Evolutionary conservation across 2,888 invertebrate genomes (phyloP), one percentile per base, ranked within the genome.

Genomic region (Melikaiella ostensackeni): DNA sequence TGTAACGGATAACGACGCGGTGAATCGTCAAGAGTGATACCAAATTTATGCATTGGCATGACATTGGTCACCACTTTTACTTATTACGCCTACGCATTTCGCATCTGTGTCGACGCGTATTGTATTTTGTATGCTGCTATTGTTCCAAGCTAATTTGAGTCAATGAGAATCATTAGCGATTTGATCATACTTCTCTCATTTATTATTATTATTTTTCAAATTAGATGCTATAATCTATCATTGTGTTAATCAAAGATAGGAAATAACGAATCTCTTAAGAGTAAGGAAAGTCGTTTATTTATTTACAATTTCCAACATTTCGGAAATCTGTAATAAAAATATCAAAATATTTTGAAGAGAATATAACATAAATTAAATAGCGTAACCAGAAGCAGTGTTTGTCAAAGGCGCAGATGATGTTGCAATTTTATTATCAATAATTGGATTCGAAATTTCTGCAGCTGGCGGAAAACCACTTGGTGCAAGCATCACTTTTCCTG

Each of bases 381-480:
- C 55, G 21, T 55, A 59, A 59, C 24, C 24, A 42, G 83, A 50
- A 30, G 70, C 50, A 33, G 63, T 4, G 57, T 84, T 82, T 9
- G 78, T 76, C 2, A 77, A 24, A 59, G 85, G 83, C 27, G 82
- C 79, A 38, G 83, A 64, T 16, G 80, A 21, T 4, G 85, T 59
- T 59, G 85, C 4, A 74, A 75, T 30, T 79, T 75, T 16, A 87
- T 70, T 81, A 87, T 86, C 5, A 7, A 83, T 78, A 16, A 80
- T 75, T 61, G 84, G 81, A 1, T 80, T 24, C 5, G 59, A 73
- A 62, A 91, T 86, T 27, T 86, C 83, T 46, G 80, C 83, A 19
- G 90, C 88, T 16, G 5, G 13, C 6, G 5, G 7, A 73, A 42
- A 70, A 9, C 80, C 79, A 13, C 82, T 83, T 24, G 75, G 70